Evolutionary conservation across 2,888 invertebrate genomes (phyloP), one percentile per base, ranked within the genome.

Genomic region (Hyles lineata): DNA sequence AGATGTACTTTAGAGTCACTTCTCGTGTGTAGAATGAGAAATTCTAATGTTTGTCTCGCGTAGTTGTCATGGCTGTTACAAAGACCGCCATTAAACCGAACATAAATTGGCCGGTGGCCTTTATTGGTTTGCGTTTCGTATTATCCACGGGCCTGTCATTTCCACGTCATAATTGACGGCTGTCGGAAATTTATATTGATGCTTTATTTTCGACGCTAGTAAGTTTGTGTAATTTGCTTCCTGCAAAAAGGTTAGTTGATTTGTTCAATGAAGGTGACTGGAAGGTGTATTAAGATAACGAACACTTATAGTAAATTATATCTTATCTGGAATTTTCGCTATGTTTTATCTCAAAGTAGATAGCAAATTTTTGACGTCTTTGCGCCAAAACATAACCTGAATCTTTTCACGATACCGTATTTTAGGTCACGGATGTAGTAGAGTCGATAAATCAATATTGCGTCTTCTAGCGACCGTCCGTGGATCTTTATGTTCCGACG

Each of bases 71-170:
- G 63, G n/a, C 63, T 50, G 43, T 74, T 73, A 69, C 74, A 76
- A 73, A 74, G 74, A 79, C 76, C 72, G 74, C 75, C 80, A 75
- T 81, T 79, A 75, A 74, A 74, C 77, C 72, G 76, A 78, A 76
- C 74, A 72, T 73, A 70, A 76, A 75, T 67, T 43, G 63, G 35
- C 35, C 63, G 35, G 76, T 77, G 70, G 77, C 73, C 73, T 74
- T 75, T 59, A 70, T 69, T 74, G 63, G 72, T 74, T 74, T 75
- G 70, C 74, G 75, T 75, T 75, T 74, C 74, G 72, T 76, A 74
- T 76, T 67, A 71, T 67, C 67, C 67, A 43, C 70, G 71, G 70
- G 70, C 74, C 21, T 63, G 63, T 63, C 63, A 63, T 76, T 76
- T 77, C 77, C 59, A 73, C 71, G 73, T 63, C 79, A 75, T 74